Percentiles rank a stretch among this genome's conserved stretches.
These are phyloP conservation scores for Protobothrops flavoviridis DNA, from an alignment of 2,113 vertebrate species.

Conservation along the genomic window DNA sequence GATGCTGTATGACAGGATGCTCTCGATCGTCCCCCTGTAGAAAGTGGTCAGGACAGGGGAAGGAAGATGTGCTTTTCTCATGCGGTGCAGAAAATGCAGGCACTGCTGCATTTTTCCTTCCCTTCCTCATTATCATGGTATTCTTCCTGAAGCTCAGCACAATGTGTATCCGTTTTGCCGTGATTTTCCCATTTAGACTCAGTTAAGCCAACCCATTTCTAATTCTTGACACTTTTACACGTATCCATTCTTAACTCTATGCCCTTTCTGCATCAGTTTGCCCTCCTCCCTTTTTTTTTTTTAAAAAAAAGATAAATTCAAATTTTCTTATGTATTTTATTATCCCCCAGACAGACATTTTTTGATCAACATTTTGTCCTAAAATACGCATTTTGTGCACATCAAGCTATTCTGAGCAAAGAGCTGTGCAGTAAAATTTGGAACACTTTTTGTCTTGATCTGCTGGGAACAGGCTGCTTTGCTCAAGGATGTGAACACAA, in stretches of 20 bases:
- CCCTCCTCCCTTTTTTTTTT: not conserved
- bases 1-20: too few relatives aligned
- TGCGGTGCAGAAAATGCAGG: too few relatives aligned
- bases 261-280: not conserved
- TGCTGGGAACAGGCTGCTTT: not conserved
- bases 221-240: not conserved
- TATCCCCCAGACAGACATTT: not conserved
- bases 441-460: not conserved
- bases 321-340: not conserved
- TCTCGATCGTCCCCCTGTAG: too few relatives aligned
- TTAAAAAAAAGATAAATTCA: not conserved
- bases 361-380: not conserved
- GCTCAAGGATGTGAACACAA: not conserved
- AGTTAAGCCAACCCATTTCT: not conserved
- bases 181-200: not conserved
- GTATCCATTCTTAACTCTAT: not conserved
- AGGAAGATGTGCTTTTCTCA: too few relatives aligned
- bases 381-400: not conserved
- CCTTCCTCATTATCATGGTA: not conserved
- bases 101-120: not conserved
- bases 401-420: not conserved
- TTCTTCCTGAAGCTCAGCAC: not conserved
- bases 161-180: not conserved
- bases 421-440: not conserved
- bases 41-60: too few relatives aligned